Conservation (phyloP, 2,113 vertebrate species). For the Trinectes maculatus region DNA sequence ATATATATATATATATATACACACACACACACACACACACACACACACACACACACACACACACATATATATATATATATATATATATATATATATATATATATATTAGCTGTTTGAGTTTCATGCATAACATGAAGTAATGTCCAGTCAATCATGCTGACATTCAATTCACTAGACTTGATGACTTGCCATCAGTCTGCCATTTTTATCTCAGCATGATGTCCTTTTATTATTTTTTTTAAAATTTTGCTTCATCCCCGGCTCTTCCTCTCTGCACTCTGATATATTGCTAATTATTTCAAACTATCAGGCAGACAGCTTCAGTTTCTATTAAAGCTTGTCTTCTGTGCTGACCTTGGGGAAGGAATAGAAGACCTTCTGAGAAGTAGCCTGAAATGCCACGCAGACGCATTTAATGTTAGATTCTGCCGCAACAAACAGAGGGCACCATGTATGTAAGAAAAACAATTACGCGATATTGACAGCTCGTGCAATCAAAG, state of each 20-base stretch:
- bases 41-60: too few relatives aligned
- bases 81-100: too few relatives aligned
- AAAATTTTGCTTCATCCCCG: conserved; percentile 67
- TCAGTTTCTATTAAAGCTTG: conserved; percentile 82
- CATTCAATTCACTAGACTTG: conserved; percentile 70
- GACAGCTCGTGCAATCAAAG: conserved; percentile 82
- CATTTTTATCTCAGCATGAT: conserved; percentile 69
- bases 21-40: too few relatives aligned
- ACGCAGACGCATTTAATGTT: conserved; percentile 10
- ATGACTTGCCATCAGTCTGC: conserved; percentile 57
- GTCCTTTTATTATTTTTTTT: conserved; percentile 53
- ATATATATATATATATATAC: too few relatives aligned
- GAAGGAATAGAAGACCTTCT: too few relatives aligned
- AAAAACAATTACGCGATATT: conserved; percentile 79
- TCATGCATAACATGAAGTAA: conserved; percentile 50
- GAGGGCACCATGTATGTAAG: conserved; percentile 68
- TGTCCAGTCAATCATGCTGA: conserved; percentile 74
- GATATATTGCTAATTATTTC: conserved; percentile 85
- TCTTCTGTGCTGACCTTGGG: conserved; percentile 77
- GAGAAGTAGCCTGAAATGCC: conserved; percentile 2
- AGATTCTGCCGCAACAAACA: conserved; percentile 16
- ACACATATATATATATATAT: too few relatives aligned
- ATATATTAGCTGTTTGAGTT: conserved; percentile 54
- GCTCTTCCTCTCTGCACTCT: conserved; percentile 62
- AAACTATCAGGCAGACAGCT: conserved; percentile 83